A percentile compares a stretch with the other conserved stretches of the same genome.
Conservation (phyloP, 1,140 invertebrate genomes). For the Tetramorium alpestre region DNA sequence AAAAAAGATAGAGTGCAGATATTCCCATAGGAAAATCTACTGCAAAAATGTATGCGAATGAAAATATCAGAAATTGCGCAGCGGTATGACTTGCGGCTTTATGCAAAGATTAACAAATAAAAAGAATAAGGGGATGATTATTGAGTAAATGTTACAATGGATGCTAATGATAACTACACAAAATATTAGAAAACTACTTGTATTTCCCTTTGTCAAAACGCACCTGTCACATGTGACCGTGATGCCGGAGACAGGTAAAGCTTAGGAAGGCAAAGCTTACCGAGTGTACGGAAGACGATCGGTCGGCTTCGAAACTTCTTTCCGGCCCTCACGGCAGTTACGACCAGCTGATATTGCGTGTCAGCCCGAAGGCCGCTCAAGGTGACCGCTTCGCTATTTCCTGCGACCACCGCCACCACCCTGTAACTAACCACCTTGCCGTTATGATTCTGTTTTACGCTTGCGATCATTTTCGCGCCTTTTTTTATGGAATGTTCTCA, state of each 20-base stretch:
- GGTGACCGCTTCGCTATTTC: constrained; percentile 93
- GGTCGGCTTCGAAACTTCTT: constrained; percentile 93
- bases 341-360: constrained; percentile 94
- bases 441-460: constrained; percentile 78
- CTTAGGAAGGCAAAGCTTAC: constrained; percentile 85
- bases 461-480: no score
- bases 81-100: not conserved
- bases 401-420: constrained; percentile 94
- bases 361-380: constrained; percentile 92
- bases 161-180: constrained; percentile 11
- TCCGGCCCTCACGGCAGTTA: constrained; percentile 92
- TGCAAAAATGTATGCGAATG: not conserved
- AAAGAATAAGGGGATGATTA: not conserved
- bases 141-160: not conserved
- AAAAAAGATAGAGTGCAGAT: not conserved
- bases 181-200: not conserved
- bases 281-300: constrained; percentile 94
- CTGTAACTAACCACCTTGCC: constrained; percentile 92
- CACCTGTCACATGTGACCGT: constrained; percentile 55
- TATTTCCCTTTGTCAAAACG: constrained; percentile 45
- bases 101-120: not conserved
- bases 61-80: not conserved
- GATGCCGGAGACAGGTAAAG: constrained; percentile 48
- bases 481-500: not conserved
- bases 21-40: not conserved